Conservation (phyloP, 2,888 invertebrate genomes). For the Eupithecia inturbata region DNA sequence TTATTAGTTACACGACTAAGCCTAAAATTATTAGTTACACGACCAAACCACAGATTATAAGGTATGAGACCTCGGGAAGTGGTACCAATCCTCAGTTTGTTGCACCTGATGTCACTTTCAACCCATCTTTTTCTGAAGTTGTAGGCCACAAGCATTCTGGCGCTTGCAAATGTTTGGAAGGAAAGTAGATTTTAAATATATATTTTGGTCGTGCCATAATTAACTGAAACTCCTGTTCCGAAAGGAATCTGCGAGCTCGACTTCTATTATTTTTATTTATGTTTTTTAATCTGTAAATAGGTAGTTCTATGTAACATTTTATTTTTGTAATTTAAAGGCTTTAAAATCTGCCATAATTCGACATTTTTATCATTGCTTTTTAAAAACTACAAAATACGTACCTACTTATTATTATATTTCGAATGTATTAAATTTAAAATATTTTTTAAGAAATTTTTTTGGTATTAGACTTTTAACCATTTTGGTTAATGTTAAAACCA, state of each 20-base stretch:
- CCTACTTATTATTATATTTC: constrained; percentile 44
- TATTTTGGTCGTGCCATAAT: constrained; percentile 65
- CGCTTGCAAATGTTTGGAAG: constrained; percentile 75
- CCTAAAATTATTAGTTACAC: constrained; percentile 59
- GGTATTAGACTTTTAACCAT: constrained; percentile 78
- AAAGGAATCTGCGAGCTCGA: constrained; percentile 23
- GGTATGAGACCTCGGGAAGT: constrained; percentile 74
- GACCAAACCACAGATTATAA: constrained; percentile 66
- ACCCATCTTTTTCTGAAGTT: constrained; percentile 66
- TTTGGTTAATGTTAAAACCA: constrained; percentile 58
- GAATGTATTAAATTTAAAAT: constrained; percentile 47
- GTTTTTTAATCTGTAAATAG: constrained; percentile 61
- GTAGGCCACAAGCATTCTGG: constrained; percentile 69
- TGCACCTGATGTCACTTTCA: constrained; percentile 66
- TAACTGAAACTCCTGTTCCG: constrained; percentile 57
- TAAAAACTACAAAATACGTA: constrained; percentile 31
- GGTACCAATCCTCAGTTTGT: constrained; percentile 73
- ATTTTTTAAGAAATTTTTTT: constrained; percentile 54
- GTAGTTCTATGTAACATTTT: constrained; percentile 51
- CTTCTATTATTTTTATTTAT: constrained; percentile 48
- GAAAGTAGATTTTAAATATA: constrained; percentile 58
- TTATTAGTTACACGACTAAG: constrained; percentile 63
- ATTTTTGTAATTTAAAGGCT: constrained; percentile 28
- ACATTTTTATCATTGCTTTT: constrained; percentile 21
- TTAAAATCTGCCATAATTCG: constrained; percentile 42